These are phyloP conservation scores for Gonioctena quinquepunctata DNA, from an alignment of 1,140 invertebrate genomes.

Conservation along the genomic window DNA sequence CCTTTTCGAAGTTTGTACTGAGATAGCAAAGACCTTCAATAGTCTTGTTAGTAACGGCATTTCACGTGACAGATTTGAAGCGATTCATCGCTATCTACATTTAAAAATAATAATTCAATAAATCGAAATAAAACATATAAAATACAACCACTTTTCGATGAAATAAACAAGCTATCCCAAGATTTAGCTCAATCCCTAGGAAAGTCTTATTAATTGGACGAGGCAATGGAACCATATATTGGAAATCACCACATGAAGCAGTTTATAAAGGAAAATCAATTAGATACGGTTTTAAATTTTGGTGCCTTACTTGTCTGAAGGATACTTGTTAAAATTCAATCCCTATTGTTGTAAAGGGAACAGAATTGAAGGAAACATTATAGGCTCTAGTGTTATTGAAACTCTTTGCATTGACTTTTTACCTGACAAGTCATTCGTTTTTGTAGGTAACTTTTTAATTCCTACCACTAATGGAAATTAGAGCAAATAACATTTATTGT, in stretches of 20 bases:
- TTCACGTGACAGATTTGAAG: neutral
- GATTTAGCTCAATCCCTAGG: slow-evolving; percentile 3
- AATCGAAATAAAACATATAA: neutral
- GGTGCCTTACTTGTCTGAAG: slow-evolving; percentile 17
- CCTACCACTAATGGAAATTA: too few relatives aligned
- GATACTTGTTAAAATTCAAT: slow-evolving; percentile 28
- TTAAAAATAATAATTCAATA: neutral
- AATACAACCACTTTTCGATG: slow-evolving; percentile 16
- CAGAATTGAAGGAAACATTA: slow-evolving; percentile 10
- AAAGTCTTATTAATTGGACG: slow-evolving; percentile 21
- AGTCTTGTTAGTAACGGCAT: neutral
- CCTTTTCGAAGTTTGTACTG: neutral
- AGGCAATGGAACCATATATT: too few relatives aligned
- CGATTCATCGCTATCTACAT: neutral
- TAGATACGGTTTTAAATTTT: slow-evolving; percentile 37
- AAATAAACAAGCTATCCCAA: slow-evolving; percentile 14
- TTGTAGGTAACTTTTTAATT: too few relatives aligned
- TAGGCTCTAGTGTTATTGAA: slow-evolving; percentile 17
- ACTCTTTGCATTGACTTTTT: neutral
- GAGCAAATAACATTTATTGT: slow-evolving; percentile 19
- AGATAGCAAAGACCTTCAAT: neutral
- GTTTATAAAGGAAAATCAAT: slow-evolving; percentile 38
- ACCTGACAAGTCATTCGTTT: too few relatives aligned
- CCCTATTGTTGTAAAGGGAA: slow-evolving; percentile 28
- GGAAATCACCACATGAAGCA: slow-evolving; percentile 36